phyloP scores from a whole-genome alignment of 2,888 invertebrate species.

The Nomada ferruginata region DNA sequence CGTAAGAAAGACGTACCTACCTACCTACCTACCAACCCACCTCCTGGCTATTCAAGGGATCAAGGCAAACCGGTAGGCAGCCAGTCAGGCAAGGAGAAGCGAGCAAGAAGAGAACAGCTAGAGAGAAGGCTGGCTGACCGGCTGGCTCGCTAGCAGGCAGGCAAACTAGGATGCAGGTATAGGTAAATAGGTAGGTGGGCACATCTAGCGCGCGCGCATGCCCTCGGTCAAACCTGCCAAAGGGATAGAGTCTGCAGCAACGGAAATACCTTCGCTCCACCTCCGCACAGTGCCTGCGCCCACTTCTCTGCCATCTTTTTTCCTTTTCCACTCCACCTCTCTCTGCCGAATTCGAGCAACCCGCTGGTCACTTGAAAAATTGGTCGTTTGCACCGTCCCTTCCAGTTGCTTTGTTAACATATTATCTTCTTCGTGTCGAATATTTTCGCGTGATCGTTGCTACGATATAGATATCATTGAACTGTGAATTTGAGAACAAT shows the following conservation, averaged over 20 bases:
- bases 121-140: constrained; percentile 52
- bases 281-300: constrained; percentile 21
- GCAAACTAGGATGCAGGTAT: constrained; percentile 62
- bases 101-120: constrained; percentile 42
- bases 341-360: not conserved
- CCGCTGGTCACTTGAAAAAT: not conserved
- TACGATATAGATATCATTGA: no score
- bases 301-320: constrained; percentile 27
- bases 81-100: constrained; percentile 39
- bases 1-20: constrained; percentile 78
- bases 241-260: constrained; percentile 62
- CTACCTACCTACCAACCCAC: constrained; percentile 67
- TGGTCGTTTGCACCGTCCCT: not conserved
- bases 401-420: not conserved
- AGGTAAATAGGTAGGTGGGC: constrained; percentile 65
- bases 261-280: constrained; percentile 64
- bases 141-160: constrained; percentile 25
- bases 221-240: constrained; percentile 71
- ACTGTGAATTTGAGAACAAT: no score
- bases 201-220: constrained; percentile 70
- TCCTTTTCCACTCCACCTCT: constrained; percentile 24
- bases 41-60: constrained; percentile 80
- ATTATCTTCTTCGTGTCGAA: no score
- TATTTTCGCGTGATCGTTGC: no score
- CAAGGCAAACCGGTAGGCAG: constrained; percentile 81